Conservation (phyloP, 2,113 vertebrate genomes). For the Prunella himalayana region DNA sequence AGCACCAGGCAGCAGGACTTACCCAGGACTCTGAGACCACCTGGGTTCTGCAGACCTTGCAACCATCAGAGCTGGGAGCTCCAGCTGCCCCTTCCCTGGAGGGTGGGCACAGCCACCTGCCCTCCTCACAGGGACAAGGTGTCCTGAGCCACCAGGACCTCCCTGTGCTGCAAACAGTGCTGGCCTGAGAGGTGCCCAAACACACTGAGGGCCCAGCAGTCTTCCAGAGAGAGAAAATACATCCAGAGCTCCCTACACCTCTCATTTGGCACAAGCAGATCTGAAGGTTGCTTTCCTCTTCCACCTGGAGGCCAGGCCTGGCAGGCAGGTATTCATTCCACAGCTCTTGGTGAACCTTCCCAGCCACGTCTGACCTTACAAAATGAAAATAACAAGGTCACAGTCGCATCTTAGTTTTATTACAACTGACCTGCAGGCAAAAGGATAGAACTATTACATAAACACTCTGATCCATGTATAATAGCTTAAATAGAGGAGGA, state of each 20-base stretch:
- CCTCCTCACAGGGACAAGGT: not conserved
- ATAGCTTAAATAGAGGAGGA: conserved; percentile 80
- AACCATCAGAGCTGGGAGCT: not conserved
- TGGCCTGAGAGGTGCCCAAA: not conserved
- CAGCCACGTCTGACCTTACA: conserved; percentile 63
- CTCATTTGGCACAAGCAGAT: not conserved
- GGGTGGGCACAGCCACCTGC: accelerated
- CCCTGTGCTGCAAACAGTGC: not conserved
- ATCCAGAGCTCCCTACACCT: not conserved
- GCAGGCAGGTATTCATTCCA: not conserved
- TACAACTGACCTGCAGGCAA: conserved; percentile 85
- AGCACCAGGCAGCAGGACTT: not conserved
- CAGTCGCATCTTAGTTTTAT: conserved; percentile 80
- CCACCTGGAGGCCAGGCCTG: not conserved
- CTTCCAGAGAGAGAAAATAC: not conserved
- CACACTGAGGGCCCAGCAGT: not conserved
- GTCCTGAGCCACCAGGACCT: not conserved
- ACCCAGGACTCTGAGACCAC: not conserved
- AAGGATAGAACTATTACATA: conserved; percentile 79
- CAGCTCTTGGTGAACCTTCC: not conserved
- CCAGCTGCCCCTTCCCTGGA: not conserved
- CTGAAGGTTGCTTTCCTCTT: not conserved
- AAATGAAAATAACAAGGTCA: conserved; percentile 75
- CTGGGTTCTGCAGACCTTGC: not conserved
- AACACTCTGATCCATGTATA: conserved; percentile 79